Conservation (phyloP, 2,797 vertebrate species). For the Lagodon rhomboides region DNA sequence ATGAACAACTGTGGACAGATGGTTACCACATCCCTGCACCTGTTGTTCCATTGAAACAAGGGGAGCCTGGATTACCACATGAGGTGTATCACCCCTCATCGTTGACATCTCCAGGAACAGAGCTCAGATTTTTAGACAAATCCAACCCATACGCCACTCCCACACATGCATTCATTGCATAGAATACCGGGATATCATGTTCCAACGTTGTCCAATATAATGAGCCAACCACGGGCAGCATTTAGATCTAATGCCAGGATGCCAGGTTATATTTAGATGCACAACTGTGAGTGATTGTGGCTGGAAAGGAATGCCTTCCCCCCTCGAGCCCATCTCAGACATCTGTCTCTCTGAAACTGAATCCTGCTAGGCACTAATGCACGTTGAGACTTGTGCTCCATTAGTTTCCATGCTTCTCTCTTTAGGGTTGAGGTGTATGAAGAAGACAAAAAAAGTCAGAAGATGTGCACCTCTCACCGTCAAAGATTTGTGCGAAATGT, state of each 20-base stretch:
- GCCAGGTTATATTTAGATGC: slow-evolving; percentile 72
- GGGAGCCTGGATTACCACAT: slow-evolving; percentile 17
- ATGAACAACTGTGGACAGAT: slow-evolving; percentile 46
- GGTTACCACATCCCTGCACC: slow-evolving; percentile 74
- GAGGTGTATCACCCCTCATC: slow-evolving; percentile 9
- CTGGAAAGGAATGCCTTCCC: slow-evolving; percentile 47
- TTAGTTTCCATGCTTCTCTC: slow-evolving; percentile 50
- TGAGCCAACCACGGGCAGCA: slow-evolving; percentile 43
- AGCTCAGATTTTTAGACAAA: slow-evolving; percentile 22
- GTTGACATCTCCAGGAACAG: slow-evolving; percentile 47
- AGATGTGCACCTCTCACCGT: neutral
- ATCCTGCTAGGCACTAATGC: slow-evolving; percentile 66
- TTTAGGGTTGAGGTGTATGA: neutral
- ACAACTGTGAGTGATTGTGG: slow-evolving; percentile 74
- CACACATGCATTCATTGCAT: slow-evolving; percentile 27
- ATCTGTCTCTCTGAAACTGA: slow-evolving; percentile 77
- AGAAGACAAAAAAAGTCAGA: slow-evolving; percentile 13
- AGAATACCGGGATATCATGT: slow-evolving; percentile 39
- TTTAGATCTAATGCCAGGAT: slow-evolving; percentile 55
- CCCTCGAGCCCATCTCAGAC: slow-evolving; percentile 46
- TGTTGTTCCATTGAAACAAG: slow-evolving; percentile 66
- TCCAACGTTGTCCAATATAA: slow-evolving; percentile 34
- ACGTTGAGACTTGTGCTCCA: slow-evolving; percentile 62
- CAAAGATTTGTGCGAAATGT: neutral
- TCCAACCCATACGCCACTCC: neutral